Conservation (phyloP, 2,888 invertebrate species). For the Nemurella pictetii region DNA sequence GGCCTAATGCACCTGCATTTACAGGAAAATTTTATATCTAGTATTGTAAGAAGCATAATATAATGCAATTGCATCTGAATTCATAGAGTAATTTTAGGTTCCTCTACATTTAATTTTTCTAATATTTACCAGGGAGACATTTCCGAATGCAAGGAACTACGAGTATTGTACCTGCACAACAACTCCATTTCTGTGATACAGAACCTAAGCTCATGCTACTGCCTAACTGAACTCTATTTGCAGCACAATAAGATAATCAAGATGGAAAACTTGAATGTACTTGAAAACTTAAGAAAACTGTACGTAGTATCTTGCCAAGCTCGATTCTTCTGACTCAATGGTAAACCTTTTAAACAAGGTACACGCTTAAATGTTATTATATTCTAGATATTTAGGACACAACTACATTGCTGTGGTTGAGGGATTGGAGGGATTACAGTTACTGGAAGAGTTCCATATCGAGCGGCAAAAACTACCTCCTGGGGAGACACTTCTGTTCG, state of each 20-base stretch:
- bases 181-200: slow-evolving; percentile 64
- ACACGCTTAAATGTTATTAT: neutral
- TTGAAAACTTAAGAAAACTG: slow-evolving; percentile 72
- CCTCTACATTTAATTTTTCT: slow-evolving; percentile 35
- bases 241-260: slow-evolving; percentile 79
- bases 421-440: slow-evolving; percentile 62
- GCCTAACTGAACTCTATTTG: slow-evolving; percentile 69
- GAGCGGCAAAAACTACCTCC: slow-evolving; percentile 64
- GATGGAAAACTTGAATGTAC: slow-evolving; percentile 69
- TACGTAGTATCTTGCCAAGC: slow-evolving; percentile 60
- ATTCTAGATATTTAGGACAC: slow-evolving; percentile 57
- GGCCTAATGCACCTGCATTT: slow-evolving; percentile 58
- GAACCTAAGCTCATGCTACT: slow-evolving; percentile 61
- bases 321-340: neutral
- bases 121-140: slow-evolving; percentile 50
- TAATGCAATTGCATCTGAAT: no score
- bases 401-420: slow-evolving; percentile 71
- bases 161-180: slow-evolving; percentile 64
- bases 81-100: neutral
- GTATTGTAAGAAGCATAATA: slow-evolving; percentile 58
- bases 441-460: slow-evolving; percentile 67
- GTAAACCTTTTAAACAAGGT: neutral
- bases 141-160: slow-evolving; percentile 55
- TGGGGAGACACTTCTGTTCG: slow-evolving; percentile 66
- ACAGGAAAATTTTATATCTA: slow-evolving; percentile 60